Conservation (phyloP, 2,888 invertebrate species). For the Calameuta pallipes region DNA sequence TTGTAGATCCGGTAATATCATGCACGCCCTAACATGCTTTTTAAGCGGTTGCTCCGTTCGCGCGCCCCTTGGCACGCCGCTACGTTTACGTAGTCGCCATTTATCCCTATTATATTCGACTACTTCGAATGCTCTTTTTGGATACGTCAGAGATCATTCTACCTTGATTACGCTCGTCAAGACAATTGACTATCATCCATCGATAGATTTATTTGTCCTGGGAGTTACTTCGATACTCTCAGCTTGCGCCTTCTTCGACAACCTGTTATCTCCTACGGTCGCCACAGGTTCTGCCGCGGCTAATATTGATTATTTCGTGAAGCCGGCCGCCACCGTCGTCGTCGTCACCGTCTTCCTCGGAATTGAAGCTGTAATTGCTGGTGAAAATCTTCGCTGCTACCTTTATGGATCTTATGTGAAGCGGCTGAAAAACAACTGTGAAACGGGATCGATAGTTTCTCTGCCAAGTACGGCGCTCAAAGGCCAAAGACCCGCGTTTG, state of each 20-base stretch:
- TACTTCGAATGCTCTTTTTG: neutral
- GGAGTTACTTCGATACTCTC: neutral
- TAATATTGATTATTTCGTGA: constrained; percentile 44
- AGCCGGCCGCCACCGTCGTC: constrained; percentile 11
- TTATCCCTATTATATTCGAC: constrained; percentile 34
- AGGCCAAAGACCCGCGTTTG: neutral
- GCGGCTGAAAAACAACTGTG: neutral
- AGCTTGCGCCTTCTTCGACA: constrained; percentile 33
- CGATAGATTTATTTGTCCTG: neutral
- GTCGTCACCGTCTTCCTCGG: neutral
- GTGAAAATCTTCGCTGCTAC: neutral
- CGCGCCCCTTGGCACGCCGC: constrained; percentile 13
- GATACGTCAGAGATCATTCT: neutral
- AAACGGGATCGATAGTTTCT: neutral
- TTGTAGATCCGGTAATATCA: neutral
- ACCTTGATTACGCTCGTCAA: neutral
- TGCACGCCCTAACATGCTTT: neutral
- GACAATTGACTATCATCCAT: neutral
- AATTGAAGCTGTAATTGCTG: neutral
- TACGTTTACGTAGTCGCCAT: constrained; percentile 41
- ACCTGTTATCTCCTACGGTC: constrained; percentile 49
- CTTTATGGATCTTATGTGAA: neutral
- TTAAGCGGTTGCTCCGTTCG: neutral
- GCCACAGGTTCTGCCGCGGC: constrained; percentile 25
- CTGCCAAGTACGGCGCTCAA: neutral